Evolutionary conservation across 2,888 invertebrate species (phyloP), one percentile per base, ranked within the genome.

Genomic region (Leptopilina syphax): DNA sequence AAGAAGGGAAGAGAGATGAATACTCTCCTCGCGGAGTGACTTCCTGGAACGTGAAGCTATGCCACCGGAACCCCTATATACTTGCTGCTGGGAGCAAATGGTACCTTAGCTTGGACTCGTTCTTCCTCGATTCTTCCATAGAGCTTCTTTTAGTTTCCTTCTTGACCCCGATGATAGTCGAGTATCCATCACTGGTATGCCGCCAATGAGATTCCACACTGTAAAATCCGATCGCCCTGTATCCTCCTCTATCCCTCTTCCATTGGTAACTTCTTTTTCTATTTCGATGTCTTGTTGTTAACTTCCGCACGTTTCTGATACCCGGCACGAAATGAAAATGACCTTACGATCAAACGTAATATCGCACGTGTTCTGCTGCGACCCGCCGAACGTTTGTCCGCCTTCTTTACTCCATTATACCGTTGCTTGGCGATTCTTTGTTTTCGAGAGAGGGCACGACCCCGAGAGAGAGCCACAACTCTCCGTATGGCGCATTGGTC

Each of bases 21-120:
- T 57, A 73, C 70, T 73, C 70, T 24, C 70, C 54, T 73, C 70
- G 24, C 5, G 70, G 8, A 70, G 70, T 70, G 34, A 86, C 88
- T 89, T 89, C 88, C 88, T 87, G 87, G 89, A 88, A 89, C 88
- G 88, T 88, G 87, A 88, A 84, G 85, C 85, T 86, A 86, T 86
- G 87, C 86, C 82, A 83, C 83, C 85, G 85, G 79, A 83, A 85
- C 81, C 81, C 79, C 68, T 80, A 63, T 63, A 60, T 60, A 82
- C 80, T 82, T 78, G 81, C 80, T 82, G 76, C 82, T 77, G 77
- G 78, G 68, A 80, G 66, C 57, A 50, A 66, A 77, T 77, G 77
- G 77, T 68, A 77, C 76, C 80, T 80, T 79, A 76, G 78, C 80
- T 80, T 79, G 77, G 70, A 50, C 79, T 80, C 78, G 80, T 79